These are phyloP conservation scores for Stenurella melanura DNA, from an alignment of 2,888 invertebrate genomes.

Conservation along the genomic window DNA sequence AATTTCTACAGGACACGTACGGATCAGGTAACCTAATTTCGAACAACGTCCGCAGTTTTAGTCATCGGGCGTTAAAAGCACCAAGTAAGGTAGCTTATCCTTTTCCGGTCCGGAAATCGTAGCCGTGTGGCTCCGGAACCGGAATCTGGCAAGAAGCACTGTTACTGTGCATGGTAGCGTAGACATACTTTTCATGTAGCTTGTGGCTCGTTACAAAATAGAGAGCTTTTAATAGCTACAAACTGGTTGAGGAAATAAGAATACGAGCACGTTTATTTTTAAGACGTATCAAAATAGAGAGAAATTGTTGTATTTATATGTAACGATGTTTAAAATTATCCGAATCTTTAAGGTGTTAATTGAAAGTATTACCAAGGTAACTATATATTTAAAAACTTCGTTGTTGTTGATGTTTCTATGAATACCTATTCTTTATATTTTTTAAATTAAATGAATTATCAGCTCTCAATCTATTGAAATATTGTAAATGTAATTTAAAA, in stretches of 20 bases:
- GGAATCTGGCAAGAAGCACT: conserved; percentile 48
- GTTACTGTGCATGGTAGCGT: conserved; percentile 25
- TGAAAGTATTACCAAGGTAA: too few relatives aligned
- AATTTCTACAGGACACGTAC: conserved; percentile 59
- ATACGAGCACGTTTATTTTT: not conserved
- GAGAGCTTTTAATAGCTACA: conserved; percentile 1
- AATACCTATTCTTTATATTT: too few relatives aligned
- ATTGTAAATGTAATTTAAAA: too few relatives aligned
- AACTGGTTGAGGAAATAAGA: not conserved
- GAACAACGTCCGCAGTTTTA: conserved; percentile 56
- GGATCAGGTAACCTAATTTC: conserved; percentile 62
- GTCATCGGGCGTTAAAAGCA: conserved; percentile 53
- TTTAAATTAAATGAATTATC: too few relatives aligned
- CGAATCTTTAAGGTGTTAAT: too few relatives aligned
- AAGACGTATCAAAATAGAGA: not conserved
- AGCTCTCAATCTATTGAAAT: too few relatives aligned
- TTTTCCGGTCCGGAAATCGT: conserved; percentile 59
- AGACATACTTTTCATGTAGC: conserved; percentile 24
- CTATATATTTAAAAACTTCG: too few relatives aligned
- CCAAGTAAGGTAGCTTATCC: conserved; percentile 54
- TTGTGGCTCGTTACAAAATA: conserved; percentile 22
- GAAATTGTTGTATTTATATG: too few relatives aligned
- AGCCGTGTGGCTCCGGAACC: conserved; percentile 52
- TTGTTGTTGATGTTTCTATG: too few relatives aligned
- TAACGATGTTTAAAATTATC: too few relatives aligned